A percentile compares a stretch with the other conserved stretches of the same genome.
Evolutionary conservation across 2,797 vertebrate genomes (phyloP).

Genomic region (Lithobates pipiens): DNA sequence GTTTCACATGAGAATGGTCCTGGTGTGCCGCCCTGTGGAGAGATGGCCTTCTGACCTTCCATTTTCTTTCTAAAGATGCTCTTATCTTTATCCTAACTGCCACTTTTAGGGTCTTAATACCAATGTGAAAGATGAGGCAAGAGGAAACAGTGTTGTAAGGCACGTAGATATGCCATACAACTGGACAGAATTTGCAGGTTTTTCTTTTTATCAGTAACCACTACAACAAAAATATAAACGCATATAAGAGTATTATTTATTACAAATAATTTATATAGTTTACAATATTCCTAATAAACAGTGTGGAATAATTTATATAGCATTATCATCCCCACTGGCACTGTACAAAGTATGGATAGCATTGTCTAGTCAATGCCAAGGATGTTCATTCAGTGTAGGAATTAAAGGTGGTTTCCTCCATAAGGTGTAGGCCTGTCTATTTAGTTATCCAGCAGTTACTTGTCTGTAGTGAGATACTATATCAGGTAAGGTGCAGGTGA

Average conservation of each 20-base stretch:
- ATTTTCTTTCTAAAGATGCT: conserved; percentile 35
- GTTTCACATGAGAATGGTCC: conserved; percentile 31
- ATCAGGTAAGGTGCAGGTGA: too few species aligned
- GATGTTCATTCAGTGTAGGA: too few species aligned
- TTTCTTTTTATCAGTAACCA: background rate
- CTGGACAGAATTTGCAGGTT: background rate
- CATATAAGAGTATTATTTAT: background rate
- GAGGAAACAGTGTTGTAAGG: background rate
- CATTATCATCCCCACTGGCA: too few species aligned
- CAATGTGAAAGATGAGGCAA: background rate
- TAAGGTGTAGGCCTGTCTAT: too few species aligned
- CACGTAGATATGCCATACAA: background rate
- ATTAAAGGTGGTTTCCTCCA: too few species aligned
- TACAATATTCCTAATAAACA: too few species aligned
- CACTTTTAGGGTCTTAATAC: conserved; percentile 30
- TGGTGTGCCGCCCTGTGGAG: conserved; percentile 37
- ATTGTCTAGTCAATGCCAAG: too few species aligned
- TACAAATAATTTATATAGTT: too few species aligned
- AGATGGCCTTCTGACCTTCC: conserved; percentile 37
- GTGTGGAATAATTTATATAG: too few species aligned
- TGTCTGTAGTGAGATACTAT: too few species aligned
- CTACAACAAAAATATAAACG: background rate
- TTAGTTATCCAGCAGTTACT: too few species aligned
- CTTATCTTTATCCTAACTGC: conserved; percentile 35
- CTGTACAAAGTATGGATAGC: too few species aligned